Evolutionary conservation across 2,888 invertebrate genomes (phyloP).

Genomic region (Sipha maydis): DNA sequence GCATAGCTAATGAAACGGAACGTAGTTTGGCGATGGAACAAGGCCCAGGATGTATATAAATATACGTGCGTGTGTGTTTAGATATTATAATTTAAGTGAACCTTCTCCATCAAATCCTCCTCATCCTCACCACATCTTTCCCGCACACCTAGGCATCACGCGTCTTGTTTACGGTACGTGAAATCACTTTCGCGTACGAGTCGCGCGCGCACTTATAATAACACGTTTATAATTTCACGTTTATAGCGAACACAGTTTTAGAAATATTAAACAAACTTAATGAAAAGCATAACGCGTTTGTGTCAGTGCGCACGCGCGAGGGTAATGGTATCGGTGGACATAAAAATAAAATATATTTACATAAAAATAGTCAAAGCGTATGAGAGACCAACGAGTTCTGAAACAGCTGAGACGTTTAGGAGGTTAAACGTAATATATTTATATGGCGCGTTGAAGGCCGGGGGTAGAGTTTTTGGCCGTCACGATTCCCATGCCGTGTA

Average conservation of each 20-base stretch:
- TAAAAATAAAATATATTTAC: too few species aligned
- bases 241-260: too few species aligned
- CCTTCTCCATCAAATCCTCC: neutral
- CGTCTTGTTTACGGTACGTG: neutral
- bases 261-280: too few species aligned
- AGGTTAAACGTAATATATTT: neutral
- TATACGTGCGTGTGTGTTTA: too few species aligned
- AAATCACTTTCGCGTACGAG: neutral
- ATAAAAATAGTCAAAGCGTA: neutral
- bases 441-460: too few species aligned
- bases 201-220: neutral
- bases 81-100: neutral
- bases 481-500: too few species aligned
- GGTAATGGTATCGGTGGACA: neutral
- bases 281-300: too few species aligned
- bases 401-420: neutral
- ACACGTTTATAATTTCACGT: neutral
- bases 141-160: neutral
- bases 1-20: conserved; percentile 49
- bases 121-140: neutral
- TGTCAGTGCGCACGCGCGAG: too few species aligned
- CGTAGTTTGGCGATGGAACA: neutral
- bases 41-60: too few species aligned
- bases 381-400: neutral
- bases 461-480: too few species aligned